phyloP scores from a whole-genome alignment of 1,140 invertebrate species.

The Zaprionus capensis region DNA sequence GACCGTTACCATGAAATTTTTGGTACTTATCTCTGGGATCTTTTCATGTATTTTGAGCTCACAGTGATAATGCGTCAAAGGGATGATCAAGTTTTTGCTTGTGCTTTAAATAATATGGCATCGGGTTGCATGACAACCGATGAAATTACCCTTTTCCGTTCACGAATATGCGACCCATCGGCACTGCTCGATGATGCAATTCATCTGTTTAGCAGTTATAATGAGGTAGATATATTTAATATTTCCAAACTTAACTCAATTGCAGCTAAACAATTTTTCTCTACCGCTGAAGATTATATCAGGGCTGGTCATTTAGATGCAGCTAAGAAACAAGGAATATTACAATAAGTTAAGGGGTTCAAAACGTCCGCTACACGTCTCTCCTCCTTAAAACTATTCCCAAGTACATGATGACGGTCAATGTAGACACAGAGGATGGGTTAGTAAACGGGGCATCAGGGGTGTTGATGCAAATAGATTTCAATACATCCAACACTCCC shows the following conservation, averaged over 20 bases:
- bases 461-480: background rate
- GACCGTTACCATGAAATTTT: background rate
- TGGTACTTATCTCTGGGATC: background rate
- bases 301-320: too few relatives aligned
- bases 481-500: background rate
- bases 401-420: background rate
- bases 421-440: background rate
- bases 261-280: too few relatives aligned
- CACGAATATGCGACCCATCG: background rate
- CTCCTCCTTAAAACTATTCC: too few relatives aligned
- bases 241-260: too few relatives aligned
- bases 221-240: background rate
- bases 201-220: background rate
- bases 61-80: background rate
- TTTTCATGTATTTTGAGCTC: background rate
- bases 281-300: too few relatives aligned
- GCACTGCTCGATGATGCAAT: background rate
- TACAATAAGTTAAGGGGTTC: too few relatives aligned
- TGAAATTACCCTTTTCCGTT: background rate
- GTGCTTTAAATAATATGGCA: background rate
- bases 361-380: too few relatives aligned
- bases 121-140: background rate
- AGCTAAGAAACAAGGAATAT: too few relatives aligned
- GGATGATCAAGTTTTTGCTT: background rate
- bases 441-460: background rate